Evolutionary conservation across 2,888 invertebrate species (phyloP).

Genomic region (Diaprepes abbreviatus): DNA sequence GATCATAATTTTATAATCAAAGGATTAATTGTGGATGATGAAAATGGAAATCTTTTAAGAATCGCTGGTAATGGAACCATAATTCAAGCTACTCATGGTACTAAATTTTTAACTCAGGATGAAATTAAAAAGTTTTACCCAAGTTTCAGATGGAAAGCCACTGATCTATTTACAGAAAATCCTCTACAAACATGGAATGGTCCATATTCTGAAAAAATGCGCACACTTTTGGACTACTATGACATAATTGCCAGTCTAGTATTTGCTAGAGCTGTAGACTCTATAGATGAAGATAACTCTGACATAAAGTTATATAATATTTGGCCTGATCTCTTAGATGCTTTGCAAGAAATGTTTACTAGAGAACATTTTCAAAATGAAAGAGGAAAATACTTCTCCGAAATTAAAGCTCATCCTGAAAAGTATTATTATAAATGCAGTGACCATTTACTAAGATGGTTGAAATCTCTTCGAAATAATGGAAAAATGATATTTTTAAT

Average conservation of each 20-base stretch:
- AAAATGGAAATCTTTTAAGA: constrained; percentile 73
- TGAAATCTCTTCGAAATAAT: constrained; percentile 70
- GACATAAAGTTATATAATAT: constrained; percentile 69
- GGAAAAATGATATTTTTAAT: constrained; percentile 76
- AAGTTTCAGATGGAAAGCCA: constrained; percentile 71
- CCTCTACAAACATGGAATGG: constrained; percentile 76
- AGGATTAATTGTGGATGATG: constrained; percentile 79
- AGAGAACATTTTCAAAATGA: constrained; percentile 71
- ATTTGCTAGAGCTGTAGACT: constrained; percentile 78
- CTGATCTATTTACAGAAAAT: constrained; percentile 70
- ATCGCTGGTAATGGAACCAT: constrained; percentile 74
- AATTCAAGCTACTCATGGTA: constrained; percentile 78
- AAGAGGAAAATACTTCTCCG: constrained; percentile 74
- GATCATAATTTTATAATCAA: constrained; percentile 78
- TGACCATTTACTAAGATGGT: constrained; percentile 71
- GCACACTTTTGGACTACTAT: constrained; percentile 80
- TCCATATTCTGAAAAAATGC: constrained; percentile 71
- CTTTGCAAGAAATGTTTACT: constrained; percentile 73
- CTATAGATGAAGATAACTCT: constrained; percentile 69
- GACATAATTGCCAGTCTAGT: constrained; percentile 77
- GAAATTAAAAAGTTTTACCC: constrained; percentile 73
- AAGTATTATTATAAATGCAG: constrained; percentile 74
- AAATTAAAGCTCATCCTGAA: constrained; percentile 71
- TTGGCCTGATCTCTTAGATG: constrained; percentile 77
- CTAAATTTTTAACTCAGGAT: constrained; percentile 70